Evolutionary conservation across 2,888 invertebrate species (phyloP), one percentile per base, ranked within the genome.

Genomic region (Idaea biselata): DNA sequence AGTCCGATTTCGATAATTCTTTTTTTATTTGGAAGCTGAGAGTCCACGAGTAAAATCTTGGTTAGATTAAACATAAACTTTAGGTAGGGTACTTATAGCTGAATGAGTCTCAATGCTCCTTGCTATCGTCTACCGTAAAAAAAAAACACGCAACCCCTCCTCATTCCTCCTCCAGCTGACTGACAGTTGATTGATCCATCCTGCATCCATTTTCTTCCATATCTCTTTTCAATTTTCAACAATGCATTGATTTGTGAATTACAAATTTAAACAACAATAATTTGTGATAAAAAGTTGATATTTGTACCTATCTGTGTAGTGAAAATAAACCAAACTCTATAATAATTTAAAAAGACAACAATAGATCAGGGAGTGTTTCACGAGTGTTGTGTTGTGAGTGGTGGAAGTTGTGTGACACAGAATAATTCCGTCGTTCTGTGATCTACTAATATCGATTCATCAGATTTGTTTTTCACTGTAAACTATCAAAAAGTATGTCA

Each of bases 211-310:
- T 25, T 18, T 58, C 7, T 31, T 44, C 44, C 44, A 44, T 44
- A 8, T 44, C 44, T 44, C 11, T 44, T 33, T 44, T 44, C 44
- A 8, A 44, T 1, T 4, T 44, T 44, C 44, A 3, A 44, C 44
- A 44, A 44, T 44, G 73, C 87, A 87, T 88, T 83, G 87, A 88
- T 87, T 86, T 80, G 79, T 77, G 73, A 44, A 14, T 44, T 44
- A 44, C 44, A 44, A 44, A 44, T 44, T 11, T 44, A 11, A 5
- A 25, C 5, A 25, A 25, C 25, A 25, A 14, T 14, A 44, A 44
- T 8, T 44, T 11, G 44, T 44, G 44, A 8, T 14, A 8, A 14
- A 44, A 14, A 14, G 11, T 8, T 44, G 44, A 44, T 14, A 44
- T 44, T 44, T 3, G 2, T 14, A 44, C 44, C 8, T 44, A 44